Base-by-base conservation (phyloP, 2,113 vertebrate species). In the Thamnophis sirtalis region DNA sequence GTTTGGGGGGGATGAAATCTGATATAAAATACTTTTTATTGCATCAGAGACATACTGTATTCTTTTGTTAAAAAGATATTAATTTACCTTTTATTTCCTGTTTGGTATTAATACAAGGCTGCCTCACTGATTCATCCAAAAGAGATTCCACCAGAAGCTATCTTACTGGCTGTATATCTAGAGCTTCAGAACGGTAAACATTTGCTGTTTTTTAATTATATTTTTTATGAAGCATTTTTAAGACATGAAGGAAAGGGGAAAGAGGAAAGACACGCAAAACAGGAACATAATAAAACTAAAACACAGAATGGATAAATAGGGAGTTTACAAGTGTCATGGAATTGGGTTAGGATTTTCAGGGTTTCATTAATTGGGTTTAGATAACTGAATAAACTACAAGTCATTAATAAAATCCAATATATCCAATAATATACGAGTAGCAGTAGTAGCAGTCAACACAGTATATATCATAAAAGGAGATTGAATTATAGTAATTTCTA, bases 71-170 rank as follows among this genome's bases (percentile, higher is more conserved):
- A 58, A 84, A 26, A 93, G 90, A 89, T 89, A 49, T 49, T 2
- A 90, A 6, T 91, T 87, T 90, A 93, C 11, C 4, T 24, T 38
- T 73, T 90, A 48, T 94, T 93, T 91, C 55, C 84, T 24, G n/a
- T 89, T 53, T 90, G 95, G n/a, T 94, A 94, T 94, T 95, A 89
- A 89, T 50, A 87, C 87, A 93, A 99, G 99, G 99, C 99, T 93
- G 98, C 99, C 58, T 99, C 98, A 0, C 98, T 99, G 98, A 98
- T 99, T 94, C 99, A 99, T 95, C 98, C 98, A 4, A 99, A 98
- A 96, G 99, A 99, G 96, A 98, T 99, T 91, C 99, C 99, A 49
- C 99, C 99, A 0, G 99, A 99, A 96, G 99, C 99, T 60, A 99
- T 99, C 94, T 95, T 99, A 91, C 94, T 99, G 95, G 99, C 98